Evolutionary conservation across 2,113 vertebrate species (phyloP).

Genomic region (Periophthalmodon schlosseri): DNA sequence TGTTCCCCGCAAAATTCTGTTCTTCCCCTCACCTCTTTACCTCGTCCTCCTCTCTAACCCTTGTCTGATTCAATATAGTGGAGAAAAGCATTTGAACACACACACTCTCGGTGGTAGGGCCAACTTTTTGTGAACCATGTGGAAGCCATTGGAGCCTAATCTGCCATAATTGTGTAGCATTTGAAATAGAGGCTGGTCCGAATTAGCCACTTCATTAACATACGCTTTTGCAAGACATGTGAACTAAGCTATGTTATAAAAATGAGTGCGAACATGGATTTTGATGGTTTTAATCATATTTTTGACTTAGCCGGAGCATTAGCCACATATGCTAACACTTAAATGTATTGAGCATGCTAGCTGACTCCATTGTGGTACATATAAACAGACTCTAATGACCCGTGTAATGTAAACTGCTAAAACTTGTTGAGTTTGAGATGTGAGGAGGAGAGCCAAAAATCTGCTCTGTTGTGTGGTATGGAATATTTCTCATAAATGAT

Average conservation of each 20-base stretch:
- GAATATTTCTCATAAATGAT: neutral
- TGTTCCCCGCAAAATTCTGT: conserved; percentile 7
- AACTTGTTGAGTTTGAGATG: neutral
- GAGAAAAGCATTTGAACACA: conserved; percentile 48
- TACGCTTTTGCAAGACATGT: conserved; percentile 8
- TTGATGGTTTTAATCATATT: neutral
- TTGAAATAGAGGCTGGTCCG: conserved; percentile 58
- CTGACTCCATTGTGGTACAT: conserved; percentile 29
- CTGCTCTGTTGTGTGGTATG: neutral
- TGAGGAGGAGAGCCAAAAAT: neutral
- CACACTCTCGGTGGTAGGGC: conserved; percentile 57
- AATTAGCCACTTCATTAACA: conserved; percentile 64
- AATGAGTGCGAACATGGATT: neutral
- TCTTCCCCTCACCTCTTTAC: conserved; percentile 33
- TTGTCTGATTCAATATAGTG: conserved; percentile 50
- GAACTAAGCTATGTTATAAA: neutral
- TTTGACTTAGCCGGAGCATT: neutral
- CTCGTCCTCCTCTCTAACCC: conserved; percentile 25
- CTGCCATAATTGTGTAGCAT: conserved; percentile 70
- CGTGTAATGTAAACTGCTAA: conserved; percentile 24
- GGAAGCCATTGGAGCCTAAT: conserved; percentile 72
- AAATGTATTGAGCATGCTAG: conserved; percentile 32
- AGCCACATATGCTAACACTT: conserved; percentile 17
- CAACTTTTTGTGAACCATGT: conserved; percentile 69
- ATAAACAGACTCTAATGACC: conserved; percentile 49